A percentile compares a stretch with the other conserved stretches of the same genome.
Conservation (phyloP, 2,797 vertebrate species). For the Galagoides demidoff region DNA sequence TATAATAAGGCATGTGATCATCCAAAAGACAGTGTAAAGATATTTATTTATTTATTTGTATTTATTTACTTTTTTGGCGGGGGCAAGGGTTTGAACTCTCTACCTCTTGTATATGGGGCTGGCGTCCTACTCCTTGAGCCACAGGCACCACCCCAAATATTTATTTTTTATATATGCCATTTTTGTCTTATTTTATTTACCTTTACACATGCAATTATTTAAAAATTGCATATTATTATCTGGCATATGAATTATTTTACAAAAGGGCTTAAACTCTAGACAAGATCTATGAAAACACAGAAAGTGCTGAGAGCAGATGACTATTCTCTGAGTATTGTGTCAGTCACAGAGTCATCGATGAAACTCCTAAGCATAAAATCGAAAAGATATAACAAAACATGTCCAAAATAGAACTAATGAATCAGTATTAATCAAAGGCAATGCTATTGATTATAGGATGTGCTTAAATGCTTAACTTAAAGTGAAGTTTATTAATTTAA, state of each 20-base stretch:
- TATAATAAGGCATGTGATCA: neutral
- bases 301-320: neutral
- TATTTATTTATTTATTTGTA: neutral
- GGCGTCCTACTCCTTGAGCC: too few species aligned
- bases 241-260: neutral
- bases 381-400: neutral
- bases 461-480: neutral
- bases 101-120: too few species aligned
- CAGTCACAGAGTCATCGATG: neutral
- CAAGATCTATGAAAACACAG: neutral
- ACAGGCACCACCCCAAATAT: too few species aligned
- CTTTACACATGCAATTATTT: neutral
- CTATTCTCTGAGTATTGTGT: neutral
- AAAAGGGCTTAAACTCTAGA: neutral
- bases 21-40: neutral
- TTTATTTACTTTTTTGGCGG: too few species aligned
- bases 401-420: neutral
- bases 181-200: neutral
- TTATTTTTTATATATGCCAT: neutral
- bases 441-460: neutral
- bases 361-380: neutral
- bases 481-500: neutral
- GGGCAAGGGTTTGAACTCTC: too few species aligned
- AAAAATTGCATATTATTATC: neutral
- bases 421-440: neutral